These are phyloP conservation scores for Rhadina sibilatrix DNA, from an alignment of 2,113 vertebrate species.

Conservation along the genomic window DNA sequence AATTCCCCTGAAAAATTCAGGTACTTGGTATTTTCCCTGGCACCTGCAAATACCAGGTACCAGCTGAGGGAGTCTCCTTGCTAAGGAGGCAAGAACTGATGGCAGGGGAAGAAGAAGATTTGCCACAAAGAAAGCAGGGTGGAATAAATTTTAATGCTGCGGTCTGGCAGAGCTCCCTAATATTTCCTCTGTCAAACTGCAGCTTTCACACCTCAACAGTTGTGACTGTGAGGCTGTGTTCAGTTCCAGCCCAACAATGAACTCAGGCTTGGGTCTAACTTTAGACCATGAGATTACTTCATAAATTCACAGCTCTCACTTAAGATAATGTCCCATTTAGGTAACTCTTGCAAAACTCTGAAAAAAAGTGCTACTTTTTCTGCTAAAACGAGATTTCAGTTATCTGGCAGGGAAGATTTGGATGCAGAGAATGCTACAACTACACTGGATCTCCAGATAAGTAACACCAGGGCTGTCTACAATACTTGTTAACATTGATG, in stretches of 20 bases:
- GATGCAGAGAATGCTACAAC: background rate
- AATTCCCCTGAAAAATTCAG: background rate
- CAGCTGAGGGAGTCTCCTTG: background rate
- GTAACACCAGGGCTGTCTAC: background rate
- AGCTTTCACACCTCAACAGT: background rate
- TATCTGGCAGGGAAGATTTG: background rate
- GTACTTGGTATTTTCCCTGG: background rate
- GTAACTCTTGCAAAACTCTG: background rate
- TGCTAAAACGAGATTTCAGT: background rate
- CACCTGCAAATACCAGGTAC: background rate
- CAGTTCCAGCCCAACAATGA: background rate
- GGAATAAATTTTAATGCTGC: background rate
- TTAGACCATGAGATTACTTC: background rate
- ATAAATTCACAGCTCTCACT: background rate
- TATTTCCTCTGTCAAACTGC: background rate
- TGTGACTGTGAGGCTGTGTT: background rate
- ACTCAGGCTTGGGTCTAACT: background rate
- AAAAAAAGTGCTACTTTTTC: background rate
- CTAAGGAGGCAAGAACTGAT: background rate
- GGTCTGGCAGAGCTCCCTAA: background rate
- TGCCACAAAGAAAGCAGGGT: background rate
- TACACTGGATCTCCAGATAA: background rate
- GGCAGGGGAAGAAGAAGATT: background rate
- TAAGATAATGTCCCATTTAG: background rate
- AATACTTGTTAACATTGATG: background rate